Conservation (phyloP, 2,888 invertebrate genomes). For the Ernsta delagoae region DNA sequence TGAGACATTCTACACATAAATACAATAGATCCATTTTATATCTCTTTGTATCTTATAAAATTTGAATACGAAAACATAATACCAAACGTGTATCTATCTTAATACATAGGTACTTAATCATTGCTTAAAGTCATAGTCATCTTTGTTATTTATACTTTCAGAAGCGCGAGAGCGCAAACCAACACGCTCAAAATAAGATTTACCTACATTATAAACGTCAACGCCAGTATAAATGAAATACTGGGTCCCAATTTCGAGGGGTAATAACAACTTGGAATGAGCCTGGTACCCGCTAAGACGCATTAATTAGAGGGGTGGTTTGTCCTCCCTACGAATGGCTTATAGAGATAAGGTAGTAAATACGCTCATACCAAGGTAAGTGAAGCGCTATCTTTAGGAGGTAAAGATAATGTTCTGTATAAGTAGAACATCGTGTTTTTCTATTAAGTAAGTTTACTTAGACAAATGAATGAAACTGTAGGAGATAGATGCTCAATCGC, state of each 20-base stretch:
- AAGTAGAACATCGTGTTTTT: background rate
- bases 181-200: constrained; percentile 9
- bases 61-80: too few species aligned
- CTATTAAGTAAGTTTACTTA: background rate
- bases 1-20: too few species aligned
- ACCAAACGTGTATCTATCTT: too few species aligned
- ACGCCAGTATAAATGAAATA: constrained; percentile 20
- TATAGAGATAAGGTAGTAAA: constrained; percentile 39
- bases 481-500: background rate
- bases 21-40: too few species aligned
- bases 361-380: constrained; percentile 32
- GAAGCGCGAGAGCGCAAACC: too few species aligned
- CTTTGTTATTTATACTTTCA: too few species aligned
- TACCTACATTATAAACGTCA: constrained; percentile 9
- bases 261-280: constrained; percentile 36
- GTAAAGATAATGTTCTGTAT: constrained; percentile 18
- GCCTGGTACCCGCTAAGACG: constrained; percentile 37
- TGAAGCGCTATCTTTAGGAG: constrained; percentile 6
- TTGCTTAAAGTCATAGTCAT: too few species aligned
- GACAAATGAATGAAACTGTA: background rate
- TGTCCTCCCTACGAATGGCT: constrained; percentile 39
- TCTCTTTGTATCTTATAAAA: too few species aligned
- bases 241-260: constrained; percentile 18
- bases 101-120: too few species aligned
- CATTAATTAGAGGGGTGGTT: constrained; percentile 35